A percentile compares a stretch with the other conserved stretches of the same genome.
Conservation (phyloP, 2,888 invertebrate species). For the Gymnocheta viridis region DNA sequence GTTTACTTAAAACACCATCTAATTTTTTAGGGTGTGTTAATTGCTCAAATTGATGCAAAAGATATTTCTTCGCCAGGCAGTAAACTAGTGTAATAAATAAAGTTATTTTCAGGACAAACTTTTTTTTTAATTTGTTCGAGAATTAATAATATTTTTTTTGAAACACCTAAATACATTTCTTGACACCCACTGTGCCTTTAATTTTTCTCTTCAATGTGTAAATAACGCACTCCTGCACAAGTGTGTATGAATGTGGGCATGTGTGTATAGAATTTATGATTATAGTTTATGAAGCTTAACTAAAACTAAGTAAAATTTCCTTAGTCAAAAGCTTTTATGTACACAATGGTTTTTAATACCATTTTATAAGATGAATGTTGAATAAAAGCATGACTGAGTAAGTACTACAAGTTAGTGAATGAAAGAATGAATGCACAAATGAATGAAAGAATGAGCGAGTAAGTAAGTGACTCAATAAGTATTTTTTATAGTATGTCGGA, state of each 20-base stretch:
- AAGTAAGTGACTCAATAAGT: slow-evolving; percentile 24
- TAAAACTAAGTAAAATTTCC: slow-evolving; percentile 47
- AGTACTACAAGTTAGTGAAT: slow-evolving; percentile 2
- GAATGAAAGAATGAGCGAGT: neutral
- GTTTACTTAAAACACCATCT: too few relatives aligned
- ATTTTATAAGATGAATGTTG: slow-evolving; percentile 47
- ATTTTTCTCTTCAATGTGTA: neutral
- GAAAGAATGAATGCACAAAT: neutral
- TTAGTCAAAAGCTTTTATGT: slow-evolving; percentile 49
- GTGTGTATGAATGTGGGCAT: neutral
- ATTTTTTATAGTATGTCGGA: neutral
- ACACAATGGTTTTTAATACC: slow-evolving; percentile 45
- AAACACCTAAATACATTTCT: neutral
- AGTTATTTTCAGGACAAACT: too few relatives aligned
- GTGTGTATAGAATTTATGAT: slow-evolving; percentile 25
- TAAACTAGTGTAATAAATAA: too few relatives aligned
- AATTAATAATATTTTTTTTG: neutral
- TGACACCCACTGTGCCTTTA: neutral
- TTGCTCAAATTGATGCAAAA: too few relatives aligned
- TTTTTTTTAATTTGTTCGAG: too few relatives aligned
- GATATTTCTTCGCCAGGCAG: too few relatives aligned
- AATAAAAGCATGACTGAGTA: slow-evolving; percentile 32
- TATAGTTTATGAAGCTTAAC: slow-evolving; percentile 49
- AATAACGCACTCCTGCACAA: neutral
- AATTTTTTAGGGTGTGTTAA: too few relatives aligned